Evolutionary conservation across 2,888 invertebrate species (phyloP), one percentile per base, ranked within the genome.

Genomic region (Scrobipalpa atriplicella): DNA sequence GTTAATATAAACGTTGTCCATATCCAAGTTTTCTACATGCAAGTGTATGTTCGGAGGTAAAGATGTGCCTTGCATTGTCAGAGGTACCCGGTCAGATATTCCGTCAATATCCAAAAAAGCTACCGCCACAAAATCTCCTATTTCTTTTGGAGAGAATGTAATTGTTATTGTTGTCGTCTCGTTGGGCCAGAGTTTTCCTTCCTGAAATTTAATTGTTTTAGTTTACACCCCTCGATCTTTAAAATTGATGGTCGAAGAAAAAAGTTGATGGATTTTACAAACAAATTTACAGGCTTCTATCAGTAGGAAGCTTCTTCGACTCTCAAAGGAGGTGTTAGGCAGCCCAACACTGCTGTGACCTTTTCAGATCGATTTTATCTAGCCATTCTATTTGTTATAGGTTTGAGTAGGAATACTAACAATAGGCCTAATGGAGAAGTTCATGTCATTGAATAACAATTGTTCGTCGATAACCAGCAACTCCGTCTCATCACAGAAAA

Each of bases 71-170:
- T 83, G 76, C 69, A 95, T 78, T 73, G 82, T 87, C 41, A 95
- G 72, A 0, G 93, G 88, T 60, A 94, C 79, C 67, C 95, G 91
- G 16, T 92, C 83, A 61, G 79, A 79, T 5, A 88, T 83, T 8
- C 95, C 95, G 66, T 93, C 93, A 2, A 95, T 86, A 72, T 95
- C 95, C 69, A 95, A 85, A 83, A 93, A 95, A 0, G 93, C 93
- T 0, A 75, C 82, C n/a, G 88, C 82, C 52, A 85, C 80, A 72
- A 94, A 93, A 54, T 89, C 87, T 11, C 93, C 93, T 62, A 93
- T 90, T 74, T 85, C 83, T 74, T 89, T 83, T 0, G 95, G 95
- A 41, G 83, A 75, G 83, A 95, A 95, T 65, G 92, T 89, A 68
- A 95, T 80, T 0, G 86, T 92, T 66, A 95, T 78, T 66, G 94